Conservation (phyloP, 2,888 invertebrate species). For the Calameuta filiformis region DNA sequence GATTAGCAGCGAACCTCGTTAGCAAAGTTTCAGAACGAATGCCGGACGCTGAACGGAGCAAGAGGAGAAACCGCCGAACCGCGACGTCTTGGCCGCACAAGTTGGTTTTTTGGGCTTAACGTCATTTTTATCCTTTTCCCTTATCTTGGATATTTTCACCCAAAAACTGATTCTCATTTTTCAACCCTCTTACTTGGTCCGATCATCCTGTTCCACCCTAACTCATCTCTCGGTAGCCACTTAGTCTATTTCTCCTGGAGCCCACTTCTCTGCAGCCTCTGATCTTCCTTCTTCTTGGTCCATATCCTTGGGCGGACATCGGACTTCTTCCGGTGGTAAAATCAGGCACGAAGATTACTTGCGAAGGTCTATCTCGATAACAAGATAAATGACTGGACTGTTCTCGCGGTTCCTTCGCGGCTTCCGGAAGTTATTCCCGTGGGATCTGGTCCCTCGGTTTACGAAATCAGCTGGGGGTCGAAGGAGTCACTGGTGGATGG, state of each 20-base stretch:
- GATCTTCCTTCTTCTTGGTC: neutral
- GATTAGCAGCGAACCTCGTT: slow-evolving; percentile 62
- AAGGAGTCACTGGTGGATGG: no score
- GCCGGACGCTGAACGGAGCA: slow-evolving; percentile 1
- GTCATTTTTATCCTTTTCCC: neutral
- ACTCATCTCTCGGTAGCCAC: no score
- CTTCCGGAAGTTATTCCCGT: no score
- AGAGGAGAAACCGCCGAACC: neutral
- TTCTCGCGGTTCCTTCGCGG: slow-evolving; percentile 14
- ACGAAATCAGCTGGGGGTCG: no score
- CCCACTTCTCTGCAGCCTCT: no score
- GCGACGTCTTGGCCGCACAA: neutral
- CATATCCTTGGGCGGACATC: neutral
- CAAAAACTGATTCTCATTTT: no score
- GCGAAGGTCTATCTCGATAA: neutral
- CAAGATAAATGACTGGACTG: neutral
- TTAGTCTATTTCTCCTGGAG: no score
- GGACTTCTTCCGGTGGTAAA: neutral
- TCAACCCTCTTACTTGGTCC: no score
- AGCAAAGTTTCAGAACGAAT: slow-evolving; percentile 47
- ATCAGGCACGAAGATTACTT: no score
- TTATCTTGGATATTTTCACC: neutral
- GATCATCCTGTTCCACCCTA: no score
- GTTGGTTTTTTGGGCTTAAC: neutral
- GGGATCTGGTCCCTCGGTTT: no score